These are phyloP conservation scores for Pygocentrus nattereri DNA, from an alignment of 2,797 vertebrate genomes.

Conservation along the genomic window DNA sequence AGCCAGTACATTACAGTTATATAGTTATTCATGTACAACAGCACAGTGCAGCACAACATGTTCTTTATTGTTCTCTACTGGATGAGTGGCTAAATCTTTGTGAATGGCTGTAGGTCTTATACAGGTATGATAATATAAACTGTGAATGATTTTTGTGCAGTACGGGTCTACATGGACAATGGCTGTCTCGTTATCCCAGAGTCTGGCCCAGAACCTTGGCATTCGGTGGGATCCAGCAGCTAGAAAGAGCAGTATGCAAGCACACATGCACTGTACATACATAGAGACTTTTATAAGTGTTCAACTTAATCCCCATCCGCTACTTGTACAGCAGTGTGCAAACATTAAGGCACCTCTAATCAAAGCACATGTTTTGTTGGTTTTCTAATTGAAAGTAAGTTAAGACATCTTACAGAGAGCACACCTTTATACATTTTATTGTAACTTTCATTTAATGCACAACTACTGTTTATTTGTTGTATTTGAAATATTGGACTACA, in stretches of 20 bases:
- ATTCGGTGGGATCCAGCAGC: slow-evolving; percentile 95
- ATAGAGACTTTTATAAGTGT: not conserved
- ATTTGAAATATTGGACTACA: no score
- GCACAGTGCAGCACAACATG: not conserved
- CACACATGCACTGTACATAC: not conserved
- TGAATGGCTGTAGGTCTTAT: not conserved
- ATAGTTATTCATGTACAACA: not conserved
- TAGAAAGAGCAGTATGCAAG: slow-evolving; percentile 87
- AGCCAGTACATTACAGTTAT: not conserved
- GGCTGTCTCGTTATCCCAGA: slow-evolving; percentile 90
- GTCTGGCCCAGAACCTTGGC: slow-evolving; percentile 95
- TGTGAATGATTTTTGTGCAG: slow-evolving; percentile 72
- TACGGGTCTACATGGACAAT: slow-evolving; percentile 89
- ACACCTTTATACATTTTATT: no score
- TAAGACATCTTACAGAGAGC: no score
- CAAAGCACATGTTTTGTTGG: no score
- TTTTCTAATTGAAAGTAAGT: no score
- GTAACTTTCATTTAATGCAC: no score
- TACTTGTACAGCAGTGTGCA: not conserved
- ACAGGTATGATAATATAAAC: not conserved
- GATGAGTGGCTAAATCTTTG: not conserved
- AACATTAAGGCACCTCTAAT: no score
- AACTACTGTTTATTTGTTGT: no score
- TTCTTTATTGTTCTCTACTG: not conserved
- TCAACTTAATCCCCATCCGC: not conserved